These are phyloP conservation scores for Minunthozetes semirufus DNA, from an alignment of 2,888 invertebrate genomes.

Conservation along the genomic window DNA sequence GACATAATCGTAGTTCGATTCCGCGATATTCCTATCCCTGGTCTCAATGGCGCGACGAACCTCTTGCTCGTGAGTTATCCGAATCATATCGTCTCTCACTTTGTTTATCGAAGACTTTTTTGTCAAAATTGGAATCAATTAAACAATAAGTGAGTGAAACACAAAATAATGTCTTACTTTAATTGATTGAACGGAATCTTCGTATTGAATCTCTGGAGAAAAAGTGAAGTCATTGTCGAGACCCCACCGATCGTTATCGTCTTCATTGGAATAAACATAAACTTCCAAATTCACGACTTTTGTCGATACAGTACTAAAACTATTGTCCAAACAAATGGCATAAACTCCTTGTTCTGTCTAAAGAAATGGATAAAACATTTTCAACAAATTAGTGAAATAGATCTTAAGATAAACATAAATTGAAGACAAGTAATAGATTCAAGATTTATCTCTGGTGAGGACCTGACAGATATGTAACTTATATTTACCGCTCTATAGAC, in stretches of 20 bases:
- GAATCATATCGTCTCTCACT: constrained; percentile 53
- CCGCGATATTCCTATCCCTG: constrained; percentile 70
- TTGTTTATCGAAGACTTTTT: constrained; percentile 58
- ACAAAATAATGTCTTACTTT: constrained; percentile 44
- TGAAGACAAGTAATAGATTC: background rate
- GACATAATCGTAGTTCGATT: constrained; percentile 71
- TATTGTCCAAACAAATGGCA: constrained; percentile 79
- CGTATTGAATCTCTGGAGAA: constrained; percentile 55
- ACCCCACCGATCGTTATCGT: constrained; percentile 50
- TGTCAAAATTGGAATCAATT: constrained; percentile 46
- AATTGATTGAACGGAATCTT: constrained; percentile 53
- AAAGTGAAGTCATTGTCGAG: constrained; percentile 50
- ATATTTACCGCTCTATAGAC: constrained; percentile 51
- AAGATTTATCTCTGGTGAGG: too few species aligned
- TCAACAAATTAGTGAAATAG: too few species aligned
- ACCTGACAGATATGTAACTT: background rate
- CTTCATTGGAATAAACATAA: constrained; percentile 53
- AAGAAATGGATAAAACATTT: background rate
- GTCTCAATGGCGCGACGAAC: constrained; percentile 67
- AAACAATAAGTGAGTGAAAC: background rate
- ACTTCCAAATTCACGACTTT: constrained; percentile 79
- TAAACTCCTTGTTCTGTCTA: constrained; percentile 60
- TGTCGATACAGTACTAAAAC: constrained; percentile 68
- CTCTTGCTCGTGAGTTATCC: constrained; percentile 52
- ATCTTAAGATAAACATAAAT: background rate